Conservation (phyloP, 1,140 invertebrate species). For the Eupristina koningsbergeri region DNA sequence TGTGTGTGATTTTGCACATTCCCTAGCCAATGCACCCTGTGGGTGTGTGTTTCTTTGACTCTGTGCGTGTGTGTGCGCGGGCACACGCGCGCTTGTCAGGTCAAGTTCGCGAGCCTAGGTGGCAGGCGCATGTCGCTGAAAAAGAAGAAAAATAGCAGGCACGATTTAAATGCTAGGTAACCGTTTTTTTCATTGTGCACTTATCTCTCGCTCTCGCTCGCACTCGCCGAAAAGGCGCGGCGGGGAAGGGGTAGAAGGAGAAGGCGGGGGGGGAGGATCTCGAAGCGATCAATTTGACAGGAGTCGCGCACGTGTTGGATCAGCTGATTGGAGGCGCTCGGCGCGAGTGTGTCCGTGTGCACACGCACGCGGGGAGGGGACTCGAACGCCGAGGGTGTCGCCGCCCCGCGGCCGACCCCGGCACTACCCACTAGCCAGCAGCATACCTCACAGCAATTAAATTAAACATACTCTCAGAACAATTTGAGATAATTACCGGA, state of each 20-base stretch:
- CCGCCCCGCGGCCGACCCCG: slow-evolving; percentile 8
- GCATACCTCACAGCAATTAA: background rate
- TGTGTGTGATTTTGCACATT: no score
- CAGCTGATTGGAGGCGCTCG: slow-evolving; percentile 40
- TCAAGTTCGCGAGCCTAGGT: slow-evolving; percentile 22
- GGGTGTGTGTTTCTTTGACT: no score
- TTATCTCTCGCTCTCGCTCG: background rate
- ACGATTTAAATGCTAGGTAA: background rate
- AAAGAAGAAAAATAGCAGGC: background rate
- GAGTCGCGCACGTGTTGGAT: slow-evolving; percentile 46
- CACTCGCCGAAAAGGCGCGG: background rate
- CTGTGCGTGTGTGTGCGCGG: background rate
- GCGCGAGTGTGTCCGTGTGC: background rate
- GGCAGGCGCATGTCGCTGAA: background rate
- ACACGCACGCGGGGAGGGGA: background rate
- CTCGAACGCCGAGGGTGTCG: slow-evolving; percentile 37
- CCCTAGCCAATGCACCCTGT: no score
- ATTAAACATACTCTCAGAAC: background rate
- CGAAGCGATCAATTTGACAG: slow-evolving; percentile 46
- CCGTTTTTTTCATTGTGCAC: background rate
- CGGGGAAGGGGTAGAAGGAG: background rate
- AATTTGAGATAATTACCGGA: background rate
- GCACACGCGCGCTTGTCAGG: background rate
- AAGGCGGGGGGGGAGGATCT: background rate
- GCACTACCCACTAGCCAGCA: background rate